Base-by-base conservation (phyloP, 2,888 invertebrate species). In the Conchocele bisecta region DNA sequence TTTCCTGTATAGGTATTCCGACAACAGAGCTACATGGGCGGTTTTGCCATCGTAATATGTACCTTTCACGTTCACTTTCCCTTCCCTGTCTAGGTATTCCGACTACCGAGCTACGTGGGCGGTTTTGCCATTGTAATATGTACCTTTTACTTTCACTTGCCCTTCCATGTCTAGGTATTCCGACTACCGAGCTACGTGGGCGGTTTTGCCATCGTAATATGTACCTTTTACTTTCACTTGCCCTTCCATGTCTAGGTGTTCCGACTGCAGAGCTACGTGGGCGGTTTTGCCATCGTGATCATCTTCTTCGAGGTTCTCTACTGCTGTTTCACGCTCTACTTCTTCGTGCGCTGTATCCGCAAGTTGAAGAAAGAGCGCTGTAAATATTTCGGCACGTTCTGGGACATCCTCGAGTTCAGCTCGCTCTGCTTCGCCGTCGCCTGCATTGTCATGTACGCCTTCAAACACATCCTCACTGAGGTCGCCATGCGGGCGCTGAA, bases 381-480 rank as follows among this genome's bases (percentile, higher is more conserved):
- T 39, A 79, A 81, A 22, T 92, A 92, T 79, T 92, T 92, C 83
- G 79, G 79, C n/a, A 85, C 86, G 48, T 91, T 92, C 83, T 92
- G 92, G 92, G 90, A 89, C 74, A 77, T 89, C 29, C 83, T 91
- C 22, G 92, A 92, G 69, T 87, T 92, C 70, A 75, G 83, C n/a
- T 88, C 91, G 46, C 83, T 92, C 39, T 66, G 89, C 29, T 86
- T 91, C 44, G 89, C 89, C n/a, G 86, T 91, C 33, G 72, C 89
- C 3, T 88, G 88, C 54, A 90, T 92, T 33, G 89, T 84, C 13
- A 88, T 92, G 86, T 92, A 91, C 81, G 86, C 89, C 37, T 89
- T 90, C 76, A 91, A 90, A 70, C 89, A 90, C 64, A 82, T 89
- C 24, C 84, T 90, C 11, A 88, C 89, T 0, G 81, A 84, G 26